phyloP scores from a whole-genome alignment of 2,888 invertebrate species.

The Drosophila rubida region DNA sequence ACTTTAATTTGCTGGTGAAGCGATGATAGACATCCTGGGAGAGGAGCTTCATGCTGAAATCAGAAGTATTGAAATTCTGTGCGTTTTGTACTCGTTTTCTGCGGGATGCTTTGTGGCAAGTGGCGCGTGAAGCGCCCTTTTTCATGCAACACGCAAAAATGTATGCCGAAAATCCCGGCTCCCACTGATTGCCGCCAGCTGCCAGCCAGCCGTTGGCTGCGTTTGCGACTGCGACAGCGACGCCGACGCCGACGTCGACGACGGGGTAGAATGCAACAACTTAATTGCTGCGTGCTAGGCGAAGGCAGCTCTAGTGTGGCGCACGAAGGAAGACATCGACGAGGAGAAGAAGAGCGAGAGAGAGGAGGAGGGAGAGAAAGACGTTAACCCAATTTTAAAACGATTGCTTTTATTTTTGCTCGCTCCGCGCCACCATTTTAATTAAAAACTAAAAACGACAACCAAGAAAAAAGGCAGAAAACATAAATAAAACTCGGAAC shows the following conservation, averaged over 20 bases:
- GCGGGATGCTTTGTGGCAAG: constrained; percentile 46
- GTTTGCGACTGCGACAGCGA: constrained; percentile 5
- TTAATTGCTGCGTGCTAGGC: constrained; percentile 68
- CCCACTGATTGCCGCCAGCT: constrained; percentile 26
- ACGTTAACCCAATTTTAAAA: constrained; percentile 67
- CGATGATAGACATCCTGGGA: no score
- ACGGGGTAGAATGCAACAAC: constrained; percentile 65
- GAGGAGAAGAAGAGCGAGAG: background rate
- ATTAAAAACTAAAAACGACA: constrained; percentile 56
- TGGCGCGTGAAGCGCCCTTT: constrained; percentile 69
- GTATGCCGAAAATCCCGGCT: constrained; percentile 62
- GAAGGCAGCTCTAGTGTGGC: constrained; percentile 51
- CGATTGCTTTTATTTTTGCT: constrained; percentile 32
- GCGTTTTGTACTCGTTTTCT: background rate
- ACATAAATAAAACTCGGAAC: no score
- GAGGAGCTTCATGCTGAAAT: background rate
- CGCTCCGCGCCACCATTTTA: constrained; percentile 59
- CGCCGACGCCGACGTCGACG: constrained; percentile 3
- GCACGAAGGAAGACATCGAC: constrained; percentile 2
- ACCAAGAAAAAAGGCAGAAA: constrained; percentile 4
- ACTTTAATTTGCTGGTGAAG: no score
- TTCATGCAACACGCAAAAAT: constrained; percentile 76
- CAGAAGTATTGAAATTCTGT: background rate
- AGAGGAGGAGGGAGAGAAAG: background rate
- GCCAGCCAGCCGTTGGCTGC: background rate